phyloP scores from a whole-genome alignment of 2,888 invertebrate genomes.

The Tromatobia lineatoria region DNA sequence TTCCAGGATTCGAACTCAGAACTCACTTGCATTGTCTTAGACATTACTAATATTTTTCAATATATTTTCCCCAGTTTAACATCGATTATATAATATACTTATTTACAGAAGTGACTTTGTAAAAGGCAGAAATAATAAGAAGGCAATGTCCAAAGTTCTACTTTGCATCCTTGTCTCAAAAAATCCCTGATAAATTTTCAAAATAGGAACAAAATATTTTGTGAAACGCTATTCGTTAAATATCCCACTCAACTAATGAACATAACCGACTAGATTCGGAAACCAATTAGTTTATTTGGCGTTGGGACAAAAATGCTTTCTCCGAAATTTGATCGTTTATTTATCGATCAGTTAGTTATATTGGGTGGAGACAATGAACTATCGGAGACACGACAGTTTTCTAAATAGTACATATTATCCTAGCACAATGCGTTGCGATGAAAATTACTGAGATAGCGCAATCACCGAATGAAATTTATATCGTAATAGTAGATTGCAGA shows the following conservation, averaged over 20 bases:
- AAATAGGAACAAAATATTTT: too few species aligned
- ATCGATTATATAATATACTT: too few species aligned
- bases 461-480: constrained; percentile 43
- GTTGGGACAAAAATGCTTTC: not conserved
- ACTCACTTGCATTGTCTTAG: too few species aligned
- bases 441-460: constrained; percentile 8
- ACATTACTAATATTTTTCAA: too few species aligned
- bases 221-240: not conserved
- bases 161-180: too few species aligned
- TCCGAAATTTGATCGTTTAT: not conserved
- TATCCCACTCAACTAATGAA: not conserved
- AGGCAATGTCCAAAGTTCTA: too few species aligned
- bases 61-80: too few species aligned
- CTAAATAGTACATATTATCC: not conserved
- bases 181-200: too few species aligned
- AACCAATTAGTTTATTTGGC: not conserved
- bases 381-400: too few species aligned
- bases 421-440: not conserved
- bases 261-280: not conserved
- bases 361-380: not conserved
- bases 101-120: too few species aligned
- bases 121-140: too few species aligned
- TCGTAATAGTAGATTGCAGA: constrained; percentile 36
- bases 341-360: not conserved
- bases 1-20: too few species aligned